Evolutionary conservation across 2,888 invertebrate species (phyloP).

Genomic region (Amphiduros pacificus): DNA sequence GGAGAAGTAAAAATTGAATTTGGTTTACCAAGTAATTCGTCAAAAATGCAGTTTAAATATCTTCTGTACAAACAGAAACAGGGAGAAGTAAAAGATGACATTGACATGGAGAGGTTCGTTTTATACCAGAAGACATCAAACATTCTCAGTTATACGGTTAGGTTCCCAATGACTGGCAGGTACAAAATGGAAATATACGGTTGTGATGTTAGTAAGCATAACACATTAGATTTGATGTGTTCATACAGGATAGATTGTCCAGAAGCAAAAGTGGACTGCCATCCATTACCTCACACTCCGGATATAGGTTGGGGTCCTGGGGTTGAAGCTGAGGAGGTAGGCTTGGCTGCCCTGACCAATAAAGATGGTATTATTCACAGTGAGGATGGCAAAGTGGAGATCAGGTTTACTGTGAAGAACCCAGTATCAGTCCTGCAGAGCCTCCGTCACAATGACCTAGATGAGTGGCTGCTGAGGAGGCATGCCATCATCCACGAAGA

Average conservation of each 20-base stretch:
- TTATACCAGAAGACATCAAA: conserved; percentile 47
- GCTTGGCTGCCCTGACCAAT: conserved; percentile 47
- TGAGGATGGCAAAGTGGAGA: conserved; percentile 48
- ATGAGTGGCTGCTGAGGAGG: conserved; percentile 40
- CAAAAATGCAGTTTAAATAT: conserved; percentile 46
- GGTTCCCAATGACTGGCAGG: conserved; percentile 45
- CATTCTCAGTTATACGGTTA: conserved; percentile 38
- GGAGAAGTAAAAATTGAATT: conserved; percentile 49
- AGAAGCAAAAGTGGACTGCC: conserved; percentile 39
- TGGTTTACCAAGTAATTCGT: conserved; percentile 37
- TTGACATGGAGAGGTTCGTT: conserved; percentile 48
- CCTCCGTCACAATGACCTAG: conserved; percentile 40
- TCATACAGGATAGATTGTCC: conserved; percentile 52
- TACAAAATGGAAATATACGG: conserved; percentile 56
- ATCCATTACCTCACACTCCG: conserved; percentile 51
- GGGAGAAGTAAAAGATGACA: conserved; percentile 28
- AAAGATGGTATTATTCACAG: conserved; percentile 45
- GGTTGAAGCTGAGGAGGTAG: conserved; percentile 41
- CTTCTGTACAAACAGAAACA: conserved; percentile 39
- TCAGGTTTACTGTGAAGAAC: conserved; percentile 42
- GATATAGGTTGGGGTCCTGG: conserved; percentile 55
- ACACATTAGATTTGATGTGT: conserved; percentile 50
- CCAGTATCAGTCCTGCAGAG: conserved; percentile 43
- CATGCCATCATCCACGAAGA: conserved; percentile 45
- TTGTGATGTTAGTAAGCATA: conserved; percentile 40